phyloP scores from a whole-genome alignment of 2,797 vertebrate genomes.

The Falco concolor region DNA sequence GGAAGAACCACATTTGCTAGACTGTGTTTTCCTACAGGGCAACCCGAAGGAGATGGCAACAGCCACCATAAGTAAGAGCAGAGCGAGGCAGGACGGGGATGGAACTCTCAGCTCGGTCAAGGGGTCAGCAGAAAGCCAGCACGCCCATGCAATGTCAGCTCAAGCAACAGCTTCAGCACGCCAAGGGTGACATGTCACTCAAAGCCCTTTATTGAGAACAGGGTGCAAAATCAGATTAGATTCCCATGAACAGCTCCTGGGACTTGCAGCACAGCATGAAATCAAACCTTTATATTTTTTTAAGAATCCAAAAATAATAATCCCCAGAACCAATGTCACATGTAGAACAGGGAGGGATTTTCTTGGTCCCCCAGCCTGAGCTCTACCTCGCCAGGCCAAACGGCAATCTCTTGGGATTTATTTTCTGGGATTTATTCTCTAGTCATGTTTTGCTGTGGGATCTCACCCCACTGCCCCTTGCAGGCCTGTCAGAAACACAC shows the following conservation, averaged over 20 bases:
- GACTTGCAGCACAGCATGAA: neutral
- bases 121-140: neutral
- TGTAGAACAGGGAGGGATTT: neutral
- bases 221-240: neutral
- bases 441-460: neutral
- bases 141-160: neutral
- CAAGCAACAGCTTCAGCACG: neutral
- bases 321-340: neutral
- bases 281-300: neutral
- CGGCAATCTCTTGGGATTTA: accelerated
- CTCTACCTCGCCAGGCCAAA: neutral
- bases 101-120: accelerated
- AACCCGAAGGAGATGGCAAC: neutral
- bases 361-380: neutral
- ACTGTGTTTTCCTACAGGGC: neutral
- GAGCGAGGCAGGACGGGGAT: accelerated
- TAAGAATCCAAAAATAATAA: neutral
- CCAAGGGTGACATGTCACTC: neutral
- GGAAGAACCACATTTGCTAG: conserved; percentile 15
- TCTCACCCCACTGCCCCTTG: accelerated
- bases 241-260: neutral
- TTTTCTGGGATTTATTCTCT: neutral
- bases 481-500: neutral
- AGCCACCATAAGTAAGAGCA: neutral
- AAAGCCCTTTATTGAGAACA: accelerated